phyloP scores from a whole-genome alignment of 2,888 invertebrate genomes.

The Orchestes rusci region DNA sequence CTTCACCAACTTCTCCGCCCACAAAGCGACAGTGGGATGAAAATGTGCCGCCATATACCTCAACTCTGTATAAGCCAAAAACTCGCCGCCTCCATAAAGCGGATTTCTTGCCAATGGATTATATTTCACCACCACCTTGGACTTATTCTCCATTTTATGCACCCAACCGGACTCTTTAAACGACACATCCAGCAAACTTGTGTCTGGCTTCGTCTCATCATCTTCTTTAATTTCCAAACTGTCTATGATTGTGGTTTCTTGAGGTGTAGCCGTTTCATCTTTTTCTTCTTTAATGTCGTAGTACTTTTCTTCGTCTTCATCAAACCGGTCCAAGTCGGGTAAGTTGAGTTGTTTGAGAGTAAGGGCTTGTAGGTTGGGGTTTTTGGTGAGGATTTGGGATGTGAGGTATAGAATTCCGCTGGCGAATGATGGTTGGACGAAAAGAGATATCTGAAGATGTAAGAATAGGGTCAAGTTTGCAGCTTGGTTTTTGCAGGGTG shows the following conservation, averaged over 20 bases:
- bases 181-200: slow-evolving; percentile 28
- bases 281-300: slow-evolving; percentile 32
- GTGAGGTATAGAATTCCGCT: slow-evolving; percentile 78
- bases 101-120: slow-evolving; percentile 77
- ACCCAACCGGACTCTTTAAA: slow-evolving; percentile 33
- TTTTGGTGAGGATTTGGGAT: slow-evolving; percentile 55
- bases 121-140: slow-evolving; percentile 46
- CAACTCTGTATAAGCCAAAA: slow-evolving; percentile 70
- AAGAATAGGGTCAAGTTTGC: slow-evolving; percentile 31
- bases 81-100: slow-evolving; percentile 69
- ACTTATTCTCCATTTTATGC: slow-evolving; percentile 23
- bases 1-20: slow-evolving; percentile 70
- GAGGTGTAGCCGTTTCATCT: slow-evolving; percentile 5
- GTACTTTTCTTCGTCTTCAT: slow-evolving; percentile 36
- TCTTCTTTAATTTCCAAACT: slow-evolving; percentile 33
- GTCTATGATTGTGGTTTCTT: slow-evolving; percentile 22
- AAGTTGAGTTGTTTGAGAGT: slow-evolving; percentile 30
- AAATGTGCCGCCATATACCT: slow-evolving; percentile 63
- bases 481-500: too few species aligned
- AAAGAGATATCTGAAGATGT: slow-evolving; percentile 51
- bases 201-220: slow-evolving; percentile 33
- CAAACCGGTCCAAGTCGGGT: slow-evolving; percentile 17
- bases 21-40: slow-evolving; percentile 88
- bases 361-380: slow-evolving; percentile 32
- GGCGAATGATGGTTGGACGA: slow-evolving; percentile 67